Evolutionary conservation across 30 jellyfish, hydroid and myxozoan genomes (phyloP), one percentile per base, ranked within the genome.

Genomic region (Sanderia malayensis): DNA sequence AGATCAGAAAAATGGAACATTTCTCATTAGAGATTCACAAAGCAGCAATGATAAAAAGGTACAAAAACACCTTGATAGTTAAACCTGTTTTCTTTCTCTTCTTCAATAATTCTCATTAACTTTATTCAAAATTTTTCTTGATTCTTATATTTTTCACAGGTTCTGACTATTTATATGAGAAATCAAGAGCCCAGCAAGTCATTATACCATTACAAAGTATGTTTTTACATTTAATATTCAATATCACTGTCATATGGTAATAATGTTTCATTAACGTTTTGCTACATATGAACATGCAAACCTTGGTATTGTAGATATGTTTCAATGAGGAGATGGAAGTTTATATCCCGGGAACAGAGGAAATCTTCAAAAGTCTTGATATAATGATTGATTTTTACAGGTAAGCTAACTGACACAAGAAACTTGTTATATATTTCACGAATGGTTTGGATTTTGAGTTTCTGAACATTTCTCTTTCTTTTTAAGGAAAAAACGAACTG

Each of bases 1-100:
- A 60, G 95, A 83, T 46, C 95, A 73, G 67, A 71, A 86, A 46
- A 83, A 83, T 74, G 95, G 95, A n/a, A 64, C 88, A 18, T 83
- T 73, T 57, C 81, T 83, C 22, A 73, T 83, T 0, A 61, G 95
- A 57, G 85, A 83, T 83, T 83, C 95, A 9, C 85, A 80, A 22
- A 61, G 88, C 58, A 24, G 32, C 4, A 23, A 55, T 10, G 80
- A 74, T 1, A 61, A 84, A 61, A 83, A 83, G 74, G 95, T 83
- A 47, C 15, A n/a, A n/a, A n/a, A n/a, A n/a, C n/a, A n/a, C n/a
- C n/a, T n/a, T n/a, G n/a, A n/a, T n/a, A n/a, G n/a, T n/a, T n/a
- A n/a, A n/a, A n/a, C n/a, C n/a, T n/a, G n/a, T n/a, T n/a, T n/a
- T n/a, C n/a, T n/a, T n/a, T n/a, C n/a, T n/a, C n/a, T n/a, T n/a